Percentiles rank a stretch among this genome's conserved stretches.
Conservation (phyloP, 2,888 invertebrate genomes). For the Oligia fasciuncula region DNA sequence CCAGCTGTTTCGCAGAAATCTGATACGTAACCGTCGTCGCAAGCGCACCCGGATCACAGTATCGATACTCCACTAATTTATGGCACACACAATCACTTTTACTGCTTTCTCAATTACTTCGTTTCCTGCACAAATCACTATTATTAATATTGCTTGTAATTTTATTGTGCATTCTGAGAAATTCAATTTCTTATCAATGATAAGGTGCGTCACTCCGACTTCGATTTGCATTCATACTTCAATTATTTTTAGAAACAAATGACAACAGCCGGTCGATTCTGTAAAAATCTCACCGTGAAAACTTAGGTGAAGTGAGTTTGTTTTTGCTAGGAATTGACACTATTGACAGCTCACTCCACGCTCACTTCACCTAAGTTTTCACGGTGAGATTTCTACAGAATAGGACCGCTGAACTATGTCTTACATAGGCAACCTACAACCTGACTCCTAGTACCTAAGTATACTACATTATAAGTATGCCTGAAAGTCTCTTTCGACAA, state of each 20-base stretch:
- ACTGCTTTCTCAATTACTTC: slow-evolving; percentile 59
- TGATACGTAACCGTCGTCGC: slow-evolving; percentile 63
- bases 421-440: background rate
- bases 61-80: slow-evolving; percentile 58
- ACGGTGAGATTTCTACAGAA: no score
- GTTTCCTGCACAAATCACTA: slow-evolving; percentile 53
- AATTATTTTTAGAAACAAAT: slow-evolving; percentile 20
- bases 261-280: no score
- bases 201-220: background rate
- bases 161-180: slow-evolving; percentile 44
- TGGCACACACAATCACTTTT: slow-evolving; percentile 60
- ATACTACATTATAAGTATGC: background rate
- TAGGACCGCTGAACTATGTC: no score
- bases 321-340: no score
- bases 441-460: background rate
- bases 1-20: slow-evolving; percentile 76
- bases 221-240: slow-evolving; percentile 13
- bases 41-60: slow-evolving; percentile 53
- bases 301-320: no score
- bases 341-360: no score
- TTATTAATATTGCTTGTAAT: slow-evolving; percentile 43
- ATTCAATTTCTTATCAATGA: slow-evolving; percentile 44
- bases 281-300: no score
- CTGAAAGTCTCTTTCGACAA: background rate
- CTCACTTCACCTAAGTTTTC: no score